phyloP scores from a whole-genome alignment of 2,888 invertebrate genomes.

The Eledona agricola region DNA sequence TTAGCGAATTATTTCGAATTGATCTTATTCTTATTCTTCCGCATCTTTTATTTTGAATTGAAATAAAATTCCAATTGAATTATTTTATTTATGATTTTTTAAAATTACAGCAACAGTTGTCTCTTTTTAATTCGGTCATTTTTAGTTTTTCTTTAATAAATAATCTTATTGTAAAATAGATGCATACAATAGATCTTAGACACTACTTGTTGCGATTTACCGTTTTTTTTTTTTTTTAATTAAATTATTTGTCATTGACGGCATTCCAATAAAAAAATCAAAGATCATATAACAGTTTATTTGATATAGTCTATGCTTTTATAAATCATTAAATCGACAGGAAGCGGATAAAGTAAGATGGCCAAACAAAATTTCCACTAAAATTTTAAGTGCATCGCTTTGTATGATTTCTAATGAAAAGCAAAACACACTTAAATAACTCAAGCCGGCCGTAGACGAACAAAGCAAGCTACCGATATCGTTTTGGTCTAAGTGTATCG shows the following conservation, averaged over 20 bases:
- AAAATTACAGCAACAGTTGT: too few relatives aligned
- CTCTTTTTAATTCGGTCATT: too few relatives aligned
- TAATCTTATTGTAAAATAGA: too few relatives aligned
- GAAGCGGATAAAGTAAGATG: slow-evolving; percentile 17
- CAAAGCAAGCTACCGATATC: slow-evolving; percentile 37
- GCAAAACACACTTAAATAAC: slow-evolving; percentile 35
- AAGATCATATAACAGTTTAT: slow-evolving; percentile 38
- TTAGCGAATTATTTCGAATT: too few relatives aligned
- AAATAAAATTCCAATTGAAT: too few relatives aligned
- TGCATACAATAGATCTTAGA: too few relatives aligned
- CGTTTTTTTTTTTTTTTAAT: too few relatives aligned
- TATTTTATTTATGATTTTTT: too few relatives aligned
- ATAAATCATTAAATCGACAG: slow-evolving; percentile 31
- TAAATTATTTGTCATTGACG: background rate
- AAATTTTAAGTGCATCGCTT: slow-evolving; percentile 28
- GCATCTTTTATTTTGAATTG: too few relatives aligned
- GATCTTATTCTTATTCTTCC: too few relatives aligned
- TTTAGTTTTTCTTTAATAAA: too few relatives aligned
- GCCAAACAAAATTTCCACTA: slow-evolving; percentile 20
- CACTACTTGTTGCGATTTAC: too few relatives aligned
- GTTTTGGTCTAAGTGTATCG: slow-evolving; percentile 38
- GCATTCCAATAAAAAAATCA: slow-evolving; percentile 1
- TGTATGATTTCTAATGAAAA: slow-evolving; percentile 29
- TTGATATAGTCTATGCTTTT: slow-evolving; percentile 37
- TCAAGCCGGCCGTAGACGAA: slow-evolving; percentile 36